phyloP scores from a whole-genome alignment of 2,888 invertebrate species.

The Watsonalla cultraria region DNA sequence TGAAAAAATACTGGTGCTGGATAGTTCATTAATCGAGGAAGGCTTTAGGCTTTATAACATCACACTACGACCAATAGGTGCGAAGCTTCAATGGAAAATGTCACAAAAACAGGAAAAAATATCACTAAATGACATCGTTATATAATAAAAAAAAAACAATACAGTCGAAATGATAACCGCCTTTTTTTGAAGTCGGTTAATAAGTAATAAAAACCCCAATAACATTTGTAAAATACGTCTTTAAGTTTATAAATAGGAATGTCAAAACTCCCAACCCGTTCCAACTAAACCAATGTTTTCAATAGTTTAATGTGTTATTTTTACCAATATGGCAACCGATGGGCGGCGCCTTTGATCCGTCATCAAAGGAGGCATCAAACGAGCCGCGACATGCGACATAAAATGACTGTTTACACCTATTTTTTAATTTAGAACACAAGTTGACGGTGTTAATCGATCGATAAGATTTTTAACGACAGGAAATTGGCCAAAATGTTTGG shows the following conservation, averaged over 20 bases:
- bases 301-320: slow-evolving; percentile 65
- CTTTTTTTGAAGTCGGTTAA: no score
- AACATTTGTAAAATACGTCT: slow-evolving; percentile 1
- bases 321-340: slow-evolving; percentile 66
- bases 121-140: no score
- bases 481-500: slow-evolving; percentile 3
- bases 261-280: slow-evolving; percentile 18
- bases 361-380: slow-evolving; percentile 52
- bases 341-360: slow-evolving; percentile 62
- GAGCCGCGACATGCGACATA: slow-evolving; percentile 37
- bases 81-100: no score
- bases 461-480: slow-evolving; percentile 1
- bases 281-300: slow-evolving; percentile 39
- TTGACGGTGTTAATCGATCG: slow-evolving; percentile 4
- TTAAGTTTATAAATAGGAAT: slow-evolving; percentile 26
- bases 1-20: no score
- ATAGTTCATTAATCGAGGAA: no score
- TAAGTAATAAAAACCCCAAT: no score
- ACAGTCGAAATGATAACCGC: no score
- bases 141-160: no score
- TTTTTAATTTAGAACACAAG: slow-evolving; percentile 1
- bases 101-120: no score
- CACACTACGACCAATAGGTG: no score
- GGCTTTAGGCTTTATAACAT: no score
- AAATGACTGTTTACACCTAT: slow-evolving; percentile 21